Conservation (phyloP, 1,140 invertebrate genomes). For the Drosophila ambigua region DNA sequence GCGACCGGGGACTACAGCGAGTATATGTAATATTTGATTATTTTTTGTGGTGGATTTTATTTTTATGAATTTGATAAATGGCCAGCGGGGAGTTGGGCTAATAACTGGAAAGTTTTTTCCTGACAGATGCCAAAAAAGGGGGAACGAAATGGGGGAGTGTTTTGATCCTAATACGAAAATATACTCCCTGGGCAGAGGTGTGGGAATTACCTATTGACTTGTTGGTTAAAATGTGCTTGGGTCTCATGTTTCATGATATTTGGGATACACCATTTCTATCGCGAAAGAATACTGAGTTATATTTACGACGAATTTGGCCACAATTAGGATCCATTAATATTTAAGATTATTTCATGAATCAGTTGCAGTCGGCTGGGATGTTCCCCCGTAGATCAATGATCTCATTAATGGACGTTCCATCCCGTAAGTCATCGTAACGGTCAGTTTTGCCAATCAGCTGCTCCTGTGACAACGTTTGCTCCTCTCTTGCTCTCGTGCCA, state of each 20-base stretch:
- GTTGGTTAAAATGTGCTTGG: too few species aligned
- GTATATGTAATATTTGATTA: conserved; percentile 6
- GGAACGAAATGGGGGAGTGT: conserved; percentile 8
- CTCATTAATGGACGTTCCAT: conserved; percentile 18
- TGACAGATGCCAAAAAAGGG: conserved; percentile 56
- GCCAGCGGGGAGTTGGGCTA: conserved; percentile 59
- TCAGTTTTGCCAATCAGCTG: conserved; percentile 40
- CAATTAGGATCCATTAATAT: too few species aligned
- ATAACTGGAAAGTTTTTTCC: conserved; percentile 66
- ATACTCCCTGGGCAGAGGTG: background rate
- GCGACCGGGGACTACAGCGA: conserved; percentile 3
- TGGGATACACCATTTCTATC: too few species aligned
- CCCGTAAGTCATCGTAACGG: conserved; percentile 28
- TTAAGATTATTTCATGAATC: too few species aligned
- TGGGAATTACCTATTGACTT: too few species aligned
- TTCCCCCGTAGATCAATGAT: conserved; percentile 4
- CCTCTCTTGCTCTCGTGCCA: conserved; percentile 33
- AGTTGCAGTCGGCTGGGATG: background rate
- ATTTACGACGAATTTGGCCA: too few species aligned
- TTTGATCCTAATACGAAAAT: conserved; percentile 13
- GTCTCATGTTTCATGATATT: too few species aligned
- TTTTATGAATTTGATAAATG: conserved; percentile 82
- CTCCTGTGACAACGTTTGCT: conserved; percentile 38
- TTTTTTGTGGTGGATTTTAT: conserved; percentile 50
- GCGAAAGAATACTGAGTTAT: too few species aligned